Evolutionary conservation across 30 jellyfish, hydroid and myxozoan species (phyloP), one percentile per base, ranked within the genome.

Genomic region (Nemopilema nomurai): DNA sequence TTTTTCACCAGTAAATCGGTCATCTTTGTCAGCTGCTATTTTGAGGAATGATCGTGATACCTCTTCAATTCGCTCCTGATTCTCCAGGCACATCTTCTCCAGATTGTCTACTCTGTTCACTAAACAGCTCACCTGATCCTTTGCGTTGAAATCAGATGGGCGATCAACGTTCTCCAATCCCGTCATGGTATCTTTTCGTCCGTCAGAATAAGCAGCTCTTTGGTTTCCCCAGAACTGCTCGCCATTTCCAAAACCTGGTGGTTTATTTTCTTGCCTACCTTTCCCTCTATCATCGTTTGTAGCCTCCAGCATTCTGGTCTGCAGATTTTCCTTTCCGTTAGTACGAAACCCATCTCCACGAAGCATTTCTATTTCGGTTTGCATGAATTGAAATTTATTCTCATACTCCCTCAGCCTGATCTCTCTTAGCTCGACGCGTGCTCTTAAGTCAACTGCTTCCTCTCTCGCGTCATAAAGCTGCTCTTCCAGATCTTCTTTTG

Each of bases 361-460:
- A 16, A 73, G 13, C 19, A 69, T 49, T 25, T 63, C 62, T 67
- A 74, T 22, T 49, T 74, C 93, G 6, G 57, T 50, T 13, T 70
- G 29, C 93, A 62, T 74, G 16, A 74, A 23, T 23, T 84, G 83
- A 16, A 69, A 63, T 30, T 81, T 16, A 69, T 63, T 71, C 8
- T 66, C 71, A 24, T 76, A 26, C 51, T 84, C 93, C 67, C 25
- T 33, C 0, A 64, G n/a, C 16, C 79, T 24, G 18, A 49, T 33
- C 25, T 74, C 87, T 25, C 51, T 65, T 22, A 28, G 50, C 65
- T 62, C 71, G 0, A 84, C 13, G 21, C 68, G 62, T 0, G 26
- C 32, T 18, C 50, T 17, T 49, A 79, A 18, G 72, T 66, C 89
- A 28, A 69, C 89, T 13, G 33, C 23, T 30, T 23, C 65, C 65